Base-by-base conservation (phyloP, 1,140 invertebrate species). In the Habropoda laboriosa region DNA sequence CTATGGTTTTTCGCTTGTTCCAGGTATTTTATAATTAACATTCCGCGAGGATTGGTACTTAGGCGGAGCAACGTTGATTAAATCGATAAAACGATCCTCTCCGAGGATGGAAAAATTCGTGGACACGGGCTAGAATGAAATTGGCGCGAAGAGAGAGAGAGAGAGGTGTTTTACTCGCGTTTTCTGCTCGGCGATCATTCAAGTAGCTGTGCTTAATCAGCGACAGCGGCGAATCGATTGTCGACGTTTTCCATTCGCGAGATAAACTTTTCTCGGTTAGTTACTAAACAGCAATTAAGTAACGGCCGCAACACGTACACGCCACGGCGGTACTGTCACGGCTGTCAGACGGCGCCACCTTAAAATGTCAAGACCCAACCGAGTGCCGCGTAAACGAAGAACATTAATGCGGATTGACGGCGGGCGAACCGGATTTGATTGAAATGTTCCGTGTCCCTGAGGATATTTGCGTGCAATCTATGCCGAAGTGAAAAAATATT, bases 281-380 rank as follows among this genome's bases (percentile, higher is more conserved):
- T 60, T 70, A 40, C 32, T 24, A 51, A 42, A 49, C 8, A 35
- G 55, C 32, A 71, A 78, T 78, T 78, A 78, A 78, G 55, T n/a
- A 60, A 51, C 55, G 18, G 24, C 0, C 8, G 40, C 45, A 24
- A 24, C 53, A 30, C 7, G 42, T 42, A 12, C 51, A n/a, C 35
- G 66, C 53, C 27, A n/a, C 13, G 16, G 40, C 51, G 51, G 18
- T 24, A 53, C 51, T 77, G 74, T 77, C 74, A 49, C 12, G 38
- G 18, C 68, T 78, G 67, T 78, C 55, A 42, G 67, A 49, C 75
- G 75, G 66, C 66, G 75, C 75, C 75, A 71, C 67, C 67, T 71
- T 78, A 71, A 78, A 78, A 71, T 78, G 75, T 78, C 67, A 61
- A 42, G 66, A 71, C 24, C 45, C 42, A 77, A 58, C 74, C n/a